Conservation (phyloP, 2,797 vertebrate genomes). For the Pseudochaenichthys georgianus region DNA sequence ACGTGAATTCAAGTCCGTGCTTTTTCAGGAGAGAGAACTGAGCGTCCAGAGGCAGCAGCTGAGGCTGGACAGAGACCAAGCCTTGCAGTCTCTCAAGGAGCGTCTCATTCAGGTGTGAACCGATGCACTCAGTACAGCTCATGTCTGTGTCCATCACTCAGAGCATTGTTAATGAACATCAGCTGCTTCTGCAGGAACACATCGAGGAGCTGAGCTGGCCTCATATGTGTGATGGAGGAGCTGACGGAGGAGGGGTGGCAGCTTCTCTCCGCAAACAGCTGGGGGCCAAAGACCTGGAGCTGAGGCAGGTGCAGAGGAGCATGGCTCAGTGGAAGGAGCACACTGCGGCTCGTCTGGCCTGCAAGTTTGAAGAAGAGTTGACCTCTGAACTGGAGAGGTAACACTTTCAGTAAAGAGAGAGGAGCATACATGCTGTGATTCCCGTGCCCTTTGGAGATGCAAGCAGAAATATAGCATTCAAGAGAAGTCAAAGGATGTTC, state of each 20-base stretch:
- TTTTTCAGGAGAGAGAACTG: conserved; percentile 77
- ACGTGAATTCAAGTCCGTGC: background rate
- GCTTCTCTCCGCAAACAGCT: conserved; percentile 76
- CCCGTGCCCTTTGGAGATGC: background rate
- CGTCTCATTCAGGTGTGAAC: conserved; percentile 76
- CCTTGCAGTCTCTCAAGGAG: conserved; percentile 74
- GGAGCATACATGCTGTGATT: background rate
- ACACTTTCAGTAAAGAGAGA: background rate
- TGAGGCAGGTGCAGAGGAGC: conserved; percentile 78
- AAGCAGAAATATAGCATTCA: background rate
- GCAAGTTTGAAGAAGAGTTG: conserved; percentile 82
- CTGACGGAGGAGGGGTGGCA: conserved; percentile 50
- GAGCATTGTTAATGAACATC: background rate
- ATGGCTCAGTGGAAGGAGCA: conserved; percentile 83
- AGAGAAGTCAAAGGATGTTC: background rate
- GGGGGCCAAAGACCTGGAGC: conserved; percentile 80
- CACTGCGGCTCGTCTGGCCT: conserved; percentile 75
- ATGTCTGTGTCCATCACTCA: background rate
- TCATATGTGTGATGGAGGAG: conserved; percentile 52
- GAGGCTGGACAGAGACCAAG: conserved; percentile 67
- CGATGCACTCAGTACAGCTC: background rate
- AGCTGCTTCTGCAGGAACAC: conserved; percentile 79
- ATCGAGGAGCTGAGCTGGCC: conserved; percentile 81
- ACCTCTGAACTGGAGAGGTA: conserved; percentile 84
- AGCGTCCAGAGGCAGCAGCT: conserved; percentile 77